Base-by-base conservation (phyloP, 2,797 vertebrate species). In the Pogoniulus pusillus region DNA sequence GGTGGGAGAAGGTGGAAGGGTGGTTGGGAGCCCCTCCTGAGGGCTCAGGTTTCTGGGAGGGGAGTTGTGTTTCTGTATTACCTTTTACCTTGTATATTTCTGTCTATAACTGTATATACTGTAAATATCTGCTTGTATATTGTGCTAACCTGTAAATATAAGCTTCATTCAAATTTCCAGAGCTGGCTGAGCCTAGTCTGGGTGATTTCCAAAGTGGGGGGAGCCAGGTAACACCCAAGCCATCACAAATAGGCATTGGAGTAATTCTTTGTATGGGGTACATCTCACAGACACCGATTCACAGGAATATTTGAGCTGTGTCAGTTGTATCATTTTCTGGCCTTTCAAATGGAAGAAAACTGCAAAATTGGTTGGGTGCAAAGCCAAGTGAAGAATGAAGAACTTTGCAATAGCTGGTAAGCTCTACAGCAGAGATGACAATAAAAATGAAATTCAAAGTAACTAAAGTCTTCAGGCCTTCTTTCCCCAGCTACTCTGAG, bases 401-500 rank as follows among this genome's bases (percentile, higher is more conserved):
- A 91, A 41, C 16, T 68, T 75, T 55, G 23, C 18, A 49, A 53
- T 13, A 82, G 20, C 23, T 72, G 39, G 14, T 89, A 57, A 32
- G 47, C 55, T 85, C 70, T 83, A 81, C 79, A 59, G 55, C 73
- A 87, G 26, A 10, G 4, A 74, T 75, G 82, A 85, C 73, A 94
- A 81, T 29, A 94, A 81, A 95, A 90, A 93, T 89, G 49, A 87
- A 91, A 94, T 87, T 91, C 65, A 75, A 53, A 92, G 20, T 54
- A 74, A 90, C 37, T 89, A 3, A 72, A 70, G 20, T 85, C 66
- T 80, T 89, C 43, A 69, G 72, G 53, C 72, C 92, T 84, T 71
- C 60, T 89, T 86, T 87, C 51, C 58, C 59, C 87, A 37, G 35
- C 27, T 85, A n/a, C 43, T 83, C 60, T 63, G 53, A 41, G 62